Percentiles rank a stretch among this genome's conserved stretches.
Evolutionary conservation across 2,113 vertebrate species (phyloP).

Genomic region (Tragulus kanchil): DNA sequence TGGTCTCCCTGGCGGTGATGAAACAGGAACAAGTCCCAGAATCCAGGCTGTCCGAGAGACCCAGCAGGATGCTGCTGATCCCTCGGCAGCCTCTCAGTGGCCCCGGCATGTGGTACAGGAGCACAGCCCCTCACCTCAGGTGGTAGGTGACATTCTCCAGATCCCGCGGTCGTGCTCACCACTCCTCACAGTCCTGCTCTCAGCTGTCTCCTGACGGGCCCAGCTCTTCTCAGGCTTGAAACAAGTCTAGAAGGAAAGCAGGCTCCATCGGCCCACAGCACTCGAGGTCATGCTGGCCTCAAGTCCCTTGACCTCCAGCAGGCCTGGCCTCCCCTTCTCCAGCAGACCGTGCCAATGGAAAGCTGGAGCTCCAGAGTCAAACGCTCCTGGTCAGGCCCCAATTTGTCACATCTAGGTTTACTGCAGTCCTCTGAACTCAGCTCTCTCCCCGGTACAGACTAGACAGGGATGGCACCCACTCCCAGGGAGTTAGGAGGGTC

Average conservation of each 20-base stretch:
- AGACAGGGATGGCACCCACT: background rate
- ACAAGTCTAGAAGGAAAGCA: background rate
- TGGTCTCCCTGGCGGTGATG: background rate
- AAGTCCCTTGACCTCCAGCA: background rate
- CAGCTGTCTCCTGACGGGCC: background rate
- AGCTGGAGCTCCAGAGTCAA: background rate
- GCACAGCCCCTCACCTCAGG: background rate
- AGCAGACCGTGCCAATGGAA: background rate
- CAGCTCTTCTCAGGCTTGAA: background rate
- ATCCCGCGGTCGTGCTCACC: background rate
- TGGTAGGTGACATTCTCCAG: background rate
- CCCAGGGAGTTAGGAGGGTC: too few species aligned
- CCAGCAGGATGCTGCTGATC: background rate
- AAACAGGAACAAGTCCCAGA: background rate
- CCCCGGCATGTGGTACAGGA: background rate
- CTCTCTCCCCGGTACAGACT: background rate
- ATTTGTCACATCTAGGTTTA: background rate
- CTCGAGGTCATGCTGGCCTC: background rate
- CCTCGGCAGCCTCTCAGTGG: fast-evolving
- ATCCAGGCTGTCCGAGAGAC: background rate
- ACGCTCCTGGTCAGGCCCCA: too few species aligned
- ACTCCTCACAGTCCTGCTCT: too few species aligned
- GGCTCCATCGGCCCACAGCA: background rate
- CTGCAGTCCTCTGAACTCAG: background rate
- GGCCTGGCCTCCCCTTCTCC: background rate